Evolutionary conservation across 2,113 vertebrate species (phyloP).

Genomic region (Prunella himalayana): DNA sequence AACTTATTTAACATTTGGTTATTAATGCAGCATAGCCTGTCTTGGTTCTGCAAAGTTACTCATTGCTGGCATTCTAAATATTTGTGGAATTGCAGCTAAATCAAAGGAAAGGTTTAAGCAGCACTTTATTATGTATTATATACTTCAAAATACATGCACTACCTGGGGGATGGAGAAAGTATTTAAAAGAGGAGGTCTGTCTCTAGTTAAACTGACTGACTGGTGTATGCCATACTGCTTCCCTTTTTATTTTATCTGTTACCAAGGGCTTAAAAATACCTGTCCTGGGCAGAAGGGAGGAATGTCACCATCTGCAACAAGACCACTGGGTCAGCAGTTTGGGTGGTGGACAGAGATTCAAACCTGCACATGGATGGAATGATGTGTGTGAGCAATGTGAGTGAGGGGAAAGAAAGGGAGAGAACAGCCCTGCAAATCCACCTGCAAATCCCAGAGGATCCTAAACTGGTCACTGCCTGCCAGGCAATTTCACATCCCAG

Average conservation of each 20-base stretch:
- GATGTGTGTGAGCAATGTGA: accelerated
- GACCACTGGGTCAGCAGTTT: not conserved
- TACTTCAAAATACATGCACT: not conserved
- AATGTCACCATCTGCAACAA: not conserved
- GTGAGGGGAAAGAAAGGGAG: too few relatives aligned
- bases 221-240: not conserved
- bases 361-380: not conserved
- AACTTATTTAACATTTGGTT: not conserved
- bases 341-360: not conserved
- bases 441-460: not conserved
- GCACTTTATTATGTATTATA: not conserved
- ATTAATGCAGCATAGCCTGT: not conserved
- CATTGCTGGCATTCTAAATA: not conserved
- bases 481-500: not conserved
- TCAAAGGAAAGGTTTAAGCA: not conserved
- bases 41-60: not conserved
- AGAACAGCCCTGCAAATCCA: not conserved
- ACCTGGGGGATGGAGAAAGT: accelerated
- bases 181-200: not conserved
- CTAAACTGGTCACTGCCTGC: not conserved
- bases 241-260: not conserved
- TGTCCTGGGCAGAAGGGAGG: not conserved
- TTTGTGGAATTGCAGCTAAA: not conserved
- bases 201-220: not conserved
- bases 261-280: not conserved